Base-by-base conservation (phyloP, 1,140 invertebrate species). In the Andricus grossulariae region DNA sequence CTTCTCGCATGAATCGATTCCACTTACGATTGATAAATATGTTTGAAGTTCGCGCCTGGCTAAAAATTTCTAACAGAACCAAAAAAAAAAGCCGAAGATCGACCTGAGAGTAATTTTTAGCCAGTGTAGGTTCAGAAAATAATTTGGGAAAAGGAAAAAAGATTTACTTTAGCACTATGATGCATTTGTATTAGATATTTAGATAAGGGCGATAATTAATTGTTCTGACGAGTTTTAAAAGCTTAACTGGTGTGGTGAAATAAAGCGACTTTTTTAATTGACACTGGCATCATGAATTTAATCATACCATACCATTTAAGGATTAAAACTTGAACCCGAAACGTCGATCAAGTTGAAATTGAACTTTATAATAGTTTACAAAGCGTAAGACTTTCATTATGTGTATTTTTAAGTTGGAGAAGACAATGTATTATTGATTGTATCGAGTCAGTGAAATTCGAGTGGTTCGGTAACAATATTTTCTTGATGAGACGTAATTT, bases 121-220 rank as follows among this genome's bases (percentile, higher is more conserved):
- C 52, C 18, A 19, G 16, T 18, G 4, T 7, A 19, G n/a, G n/a
- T 19, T 18, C n/a, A 54, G 52, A 54, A 54, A 54, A 19, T 54
- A 10, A 54, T n/a, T 52, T 5, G 54, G 55, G 13, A 57, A 21
- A 72, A 72, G 15, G 15, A 50, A 71, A 71, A 71, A 45, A 71
- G 16, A 72, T 76, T 52, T 75, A 79, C 73, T 73, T 75, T 72
- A 74, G 50, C 74, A 78, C 71, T 74, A 50, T 54, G 18, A 54
- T 45, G 39, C 39, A 45, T 45, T 45, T 45, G 6, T 45, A 45
- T 45, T 45, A 45, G 39, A 45, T 45, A 45, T 54, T 75, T 79
- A 72, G 74, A 72, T 75, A 75, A 66, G 66, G 72, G 52, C 52
- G 18, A 54, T 54, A 54, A 54, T 5, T 54, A 54, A 54, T 10